Evolutionary conservation across 2,113 vertebrate species (phyloP), one percentile per base, ranked within the genome.

Genomic region (Ptilorrhoa leucosticta): DNA sequence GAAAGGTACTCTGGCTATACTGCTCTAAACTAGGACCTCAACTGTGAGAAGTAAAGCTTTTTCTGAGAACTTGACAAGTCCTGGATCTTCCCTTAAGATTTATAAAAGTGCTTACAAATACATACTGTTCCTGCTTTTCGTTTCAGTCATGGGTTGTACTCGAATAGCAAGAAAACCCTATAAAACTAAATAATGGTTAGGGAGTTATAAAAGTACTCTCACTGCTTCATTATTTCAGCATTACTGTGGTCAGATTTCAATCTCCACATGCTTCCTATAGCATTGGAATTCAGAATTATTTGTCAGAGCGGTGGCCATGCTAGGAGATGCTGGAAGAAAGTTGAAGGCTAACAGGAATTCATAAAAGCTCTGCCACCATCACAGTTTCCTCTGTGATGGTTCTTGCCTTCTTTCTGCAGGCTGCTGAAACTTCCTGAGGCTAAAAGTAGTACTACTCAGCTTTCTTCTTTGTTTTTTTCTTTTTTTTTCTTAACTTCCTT

Each of bases 171-270:
- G 57, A 75, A 92, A 88, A 37, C n/a, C 23, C 23, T 72, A 40
- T 78, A 80, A 88, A 87, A 81, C 39, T 40, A 11, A 81, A 91
- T 80, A 90, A 63, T 70, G 33, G 2, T 87, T 87, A n/a, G 64
- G 76, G 51, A 86, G 19, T 86, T 92, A 81, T 90, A 94, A 90
- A 94, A 95, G 92, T 35, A 44, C 76, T 37, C 78, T 83, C 39
- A 27, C 47, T 8, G 15, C 56, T 86, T 94, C 76, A 81, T 92
- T 95, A 83, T 81, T 89, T 89, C 63, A 83, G 35, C 88, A 57
- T 86, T 80, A 73, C 23, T 73, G 31, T 80, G 58, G 31, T 83
- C 68, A 89, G n/a, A 65, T 93, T 90, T 93, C 57, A 73, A 57
- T 79, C 65, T 91, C 93, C 50, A 56, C 40, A 9, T 79, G 48